These are phyloP conservation scores for Clarias batrachus DNA, from an alignment of 2,113 vertebrate species.

Conservation along the genomic window DNA sequence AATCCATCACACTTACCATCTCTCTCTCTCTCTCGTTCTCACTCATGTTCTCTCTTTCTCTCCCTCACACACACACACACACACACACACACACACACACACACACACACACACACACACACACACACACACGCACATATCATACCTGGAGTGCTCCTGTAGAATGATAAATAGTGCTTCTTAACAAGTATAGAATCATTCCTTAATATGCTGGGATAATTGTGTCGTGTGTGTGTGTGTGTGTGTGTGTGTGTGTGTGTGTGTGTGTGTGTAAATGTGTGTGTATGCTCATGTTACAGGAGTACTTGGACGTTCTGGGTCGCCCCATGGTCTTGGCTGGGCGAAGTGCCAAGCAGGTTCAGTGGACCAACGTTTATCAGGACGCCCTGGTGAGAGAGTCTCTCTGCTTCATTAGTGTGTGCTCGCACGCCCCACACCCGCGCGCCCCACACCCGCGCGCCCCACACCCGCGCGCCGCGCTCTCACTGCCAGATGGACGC, in stretches of 20 bases:
- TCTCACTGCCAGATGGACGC: slow-evolving; percentile 15
- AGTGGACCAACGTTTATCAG: slow-evolving; percentile 99
- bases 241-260: slow-evolving; percentile 12
- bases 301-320: slow-evolving; percentile 95
- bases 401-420: slow-evolving; percentile 34
- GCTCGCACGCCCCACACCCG: slow-evolving; percentile 11
- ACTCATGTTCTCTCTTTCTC: not conserved
- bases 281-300: slow-evolving; percentile 70
- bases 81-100: too few species aligned
- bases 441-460: not conserved
- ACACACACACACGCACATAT: not conserved
- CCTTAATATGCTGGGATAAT: not conserved
- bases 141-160: not conserved
- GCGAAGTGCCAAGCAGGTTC: slow-evolving; percentile 92
- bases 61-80: not conserved
- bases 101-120: not conserved
- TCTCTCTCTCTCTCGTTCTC: not conserved
- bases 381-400: slow-evolving; percentile 86
- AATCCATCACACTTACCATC: slow-evolving; percentile 53
- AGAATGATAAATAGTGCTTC: not conserved
- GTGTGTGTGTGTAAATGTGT: slow-evolving; percentile 17
- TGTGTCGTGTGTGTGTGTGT: not conserved
- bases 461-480: not conserved
- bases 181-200: not conserved
- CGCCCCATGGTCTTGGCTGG: slow-evolving; percentile 98